Evolutionary conservation across 2,113 vertebrate genomes (phyloP).

Genomic region (Nycticorax nycticorax): DNA sequence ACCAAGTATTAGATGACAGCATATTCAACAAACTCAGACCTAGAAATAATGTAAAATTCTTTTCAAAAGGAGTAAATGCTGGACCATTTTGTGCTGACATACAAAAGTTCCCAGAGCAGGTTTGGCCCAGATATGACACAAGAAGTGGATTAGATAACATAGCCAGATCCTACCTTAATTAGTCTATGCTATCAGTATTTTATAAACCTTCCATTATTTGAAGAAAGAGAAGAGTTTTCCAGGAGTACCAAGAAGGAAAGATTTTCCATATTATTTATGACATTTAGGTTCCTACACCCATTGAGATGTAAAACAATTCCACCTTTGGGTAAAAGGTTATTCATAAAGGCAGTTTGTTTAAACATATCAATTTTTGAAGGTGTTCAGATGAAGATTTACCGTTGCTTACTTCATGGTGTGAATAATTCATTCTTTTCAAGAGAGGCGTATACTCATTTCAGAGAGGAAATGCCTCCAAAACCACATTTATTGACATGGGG

Average conservation of each 20-base stretch:
- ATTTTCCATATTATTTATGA: neutral
- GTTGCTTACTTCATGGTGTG: neutral
- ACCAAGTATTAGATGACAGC: neutral
- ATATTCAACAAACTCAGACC: neutral
- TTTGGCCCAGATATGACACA: neutral
- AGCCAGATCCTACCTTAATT: neutral
- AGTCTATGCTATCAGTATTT: neutral
- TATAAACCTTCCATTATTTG: neutral
- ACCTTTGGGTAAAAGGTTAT: conserved; percentile 15
- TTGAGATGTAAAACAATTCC: conserved; percentile 13
- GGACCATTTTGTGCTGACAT: neutral
- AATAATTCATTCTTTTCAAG: conserved; percentile 59
- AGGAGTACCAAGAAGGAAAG: neutral
- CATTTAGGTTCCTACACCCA: neutral
- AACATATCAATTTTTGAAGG: conserved; percentile 25
- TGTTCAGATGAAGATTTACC: conserved; percentile 49
- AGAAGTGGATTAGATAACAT: neutral
- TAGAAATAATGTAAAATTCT: neutral
- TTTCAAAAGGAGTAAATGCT: neutral
- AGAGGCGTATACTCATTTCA: neutral
- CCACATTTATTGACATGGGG: conserved; percentile 47
- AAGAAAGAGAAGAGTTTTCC: neutral
- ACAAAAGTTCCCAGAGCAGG: neutral
- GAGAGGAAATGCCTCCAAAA: conserved; percentile 45
- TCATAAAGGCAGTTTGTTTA: conserved; percentile 22